Base-by-base conservation (phyloP, 2,797 vertebrate genomes). In the Acrossocheilus fasciatus region DNA sequence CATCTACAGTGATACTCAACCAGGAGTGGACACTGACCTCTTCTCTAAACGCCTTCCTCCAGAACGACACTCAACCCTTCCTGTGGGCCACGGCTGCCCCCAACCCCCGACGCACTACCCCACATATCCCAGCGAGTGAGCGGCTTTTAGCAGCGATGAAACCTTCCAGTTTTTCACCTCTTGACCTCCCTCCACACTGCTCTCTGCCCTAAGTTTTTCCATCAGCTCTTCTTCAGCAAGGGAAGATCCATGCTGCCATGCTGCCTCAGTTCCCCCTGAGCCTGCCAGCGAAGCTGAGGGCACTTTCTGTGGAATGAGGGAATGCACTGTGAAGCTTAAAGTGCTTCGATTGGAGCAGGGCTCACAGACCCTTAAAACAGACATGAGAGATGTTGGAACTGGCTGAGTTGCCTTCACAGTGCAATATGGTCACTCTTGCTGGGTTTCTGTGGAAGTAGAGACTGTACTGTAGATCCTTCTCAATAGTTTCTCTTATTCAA, bases 1-100 rank as follows among this genome's bases (percentile, higher is more conserved):
- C 45, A 86, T 91, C 0, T 96, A 93, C 0, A 77, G 90, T 0
- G 92, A 93, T 0, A 91, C 95, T 86, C 95, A 96, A 91, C 93
- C 94, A 83, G 94, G 94, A 89, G 95, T 93, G 0, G 97, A 98
- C 85, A 95, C 95, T 0, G 95, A 97, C 92, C 95, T 97, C 87
- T 94, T 97, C 90, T 95, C 96, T 90, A 95, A 91, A 30, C 92
- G 80, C 64, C 92, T 95, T 66, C 88, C 92, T 26, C 83, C 89
- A 0, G 91, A 93, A 66, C 92, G 85, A 74, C 93, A 91, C 70
- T 86, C 91, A 36, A 92, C 92, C 0, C 90, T 94, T 87, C 92
- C 94, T 87, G 74, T 88, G 91, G 85, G 89, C 90, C 90, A 91
- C 87, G 70, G 91, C 86, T 86, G 91, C 76, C 77, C 92, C 87